Percentiles rank a stretch among this genome's conserved stretches.
These are phyloP conservation scores for Patella ulyssiponensis DNA, from an alignment of 2,888 invertebrate genomes.

Conservation along the genomic window DNA sequence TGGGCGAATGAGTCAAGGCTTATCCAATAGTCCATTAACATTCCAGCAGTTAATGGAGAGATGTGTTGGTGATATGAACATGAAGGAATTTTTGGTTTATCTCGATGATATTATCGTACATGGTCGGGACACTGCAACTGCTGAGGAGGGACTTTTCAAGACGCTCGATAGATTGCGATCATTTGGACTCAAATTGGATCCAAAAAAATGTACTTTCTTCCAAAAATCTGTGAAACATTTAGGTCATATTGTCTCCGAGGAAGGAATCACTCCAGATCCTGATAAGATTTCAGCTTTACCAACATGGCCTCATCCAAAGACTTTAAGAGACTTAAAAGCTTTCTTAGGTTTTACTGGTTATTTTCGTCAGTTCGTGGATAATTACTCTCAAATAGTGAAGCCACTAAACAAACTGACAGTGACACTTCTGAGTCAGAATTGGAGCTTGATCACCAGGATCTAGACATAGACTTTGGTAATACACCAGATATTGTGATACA, in stretches of 20 bases:
- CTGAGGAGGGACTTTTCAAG: not conserved
- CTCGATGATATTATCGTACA: constrained; percentile 20
- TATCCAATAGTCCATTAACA: constrained; percentile 10
- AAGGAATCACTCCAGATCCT: not conserved
- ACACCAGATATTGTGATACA: too few relatives aligned
- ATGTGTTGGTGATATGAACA: constrained; percentile 24
- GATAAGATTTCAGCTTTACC: not conserved
- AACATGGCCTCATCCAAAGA: not conserved
- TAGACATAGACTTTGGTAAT: too few relatives aligned
- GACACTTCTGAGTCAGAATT: too few relatives aligned
- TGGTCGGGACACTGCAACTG: constrained; percentile 2
- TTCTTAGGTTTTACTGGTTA: not conserved
- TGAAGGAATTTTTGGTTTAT: constrained; percentile 20
- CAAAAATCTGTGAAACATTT: constrained; percentile 5
- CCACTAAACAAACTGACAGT: not conserved
- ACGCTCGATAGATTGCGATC: constrained; percentile 5
- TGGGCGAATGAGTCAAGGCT: constrained; percentile 6
- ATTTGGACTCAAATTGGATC: constrained; percentile 20
- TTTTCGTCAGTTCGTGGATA: not conserved
- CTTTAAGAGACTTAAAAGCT: not conserved
- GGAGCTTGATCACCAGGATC: too few relatives aligned
- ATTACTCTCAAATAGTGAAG: constrained; percentile 5
- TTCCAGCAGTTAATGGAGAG: constrained; percentile 22
- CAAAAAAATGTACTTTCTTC: constrained; percentile 16
- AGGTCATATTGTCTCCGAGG: not conserved